Percentiles rank a stretch among this genome's conserved stretches.
Conservation (phyloP, 2,888 invertebrate species). For the Aelia acuminata region DNA sequence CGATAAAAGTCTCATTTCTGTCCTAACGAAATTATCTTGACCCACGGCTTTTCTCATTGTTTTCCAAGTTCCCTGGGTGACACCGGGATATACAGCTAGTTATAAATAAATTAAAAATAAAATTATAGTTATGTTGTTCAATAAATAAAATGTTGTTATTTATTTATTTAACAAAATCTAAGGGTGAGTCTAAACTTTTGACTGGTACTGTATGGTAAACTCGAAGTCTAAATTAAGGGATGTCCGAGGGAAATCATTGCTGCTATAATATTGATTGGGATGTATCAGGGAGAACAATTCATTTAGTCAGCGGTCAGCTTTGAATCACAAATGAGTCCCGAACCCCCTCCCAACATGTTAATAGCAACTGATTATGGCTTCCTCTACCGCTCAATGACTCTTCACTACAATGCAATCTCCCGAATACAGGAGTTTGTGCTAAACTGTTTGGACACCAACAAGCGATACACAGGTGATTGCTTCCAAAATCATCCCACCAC, state of each 20-base stretch:
- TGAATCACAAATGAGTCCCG: neutral
- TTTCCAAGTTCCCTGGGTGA: no score
- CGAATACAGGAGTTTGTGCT: neutral
- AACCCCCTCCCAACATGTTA: neutral
- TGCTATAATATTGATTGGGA: neutral
- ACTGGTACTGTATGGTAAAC: no score
- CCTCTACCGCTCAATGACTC: neutral
- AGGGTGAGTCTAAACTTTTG: no score
- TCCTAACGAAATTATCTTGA: no score
- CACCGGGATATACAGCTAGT: no score
- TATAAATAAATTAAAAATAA: no score
- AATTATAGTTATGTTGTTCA: no score
- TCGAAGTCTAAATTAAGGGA: no score
- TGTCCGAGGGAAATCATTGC: neutral
- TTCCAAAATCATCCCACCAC: neutral
- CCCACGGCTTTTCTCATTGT: no score
- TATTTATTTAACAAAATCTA: no score
- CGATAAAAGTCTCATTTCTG: no score
- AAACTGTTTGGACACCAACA: neutral
- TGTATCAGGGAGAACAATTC: neutral
- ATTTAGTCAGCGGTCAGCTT: neutral
- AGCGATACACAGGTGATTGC: neutral
- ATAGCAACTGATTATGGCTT: neutral
- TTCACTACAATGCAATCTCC: neutral
- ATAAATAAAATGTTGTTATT: no score